These are phyloP conservation scores for Thalpophila matura DNA, from an alignment of 2,888 invertebrate genomes.

Conservation along the genomic window DNA sequence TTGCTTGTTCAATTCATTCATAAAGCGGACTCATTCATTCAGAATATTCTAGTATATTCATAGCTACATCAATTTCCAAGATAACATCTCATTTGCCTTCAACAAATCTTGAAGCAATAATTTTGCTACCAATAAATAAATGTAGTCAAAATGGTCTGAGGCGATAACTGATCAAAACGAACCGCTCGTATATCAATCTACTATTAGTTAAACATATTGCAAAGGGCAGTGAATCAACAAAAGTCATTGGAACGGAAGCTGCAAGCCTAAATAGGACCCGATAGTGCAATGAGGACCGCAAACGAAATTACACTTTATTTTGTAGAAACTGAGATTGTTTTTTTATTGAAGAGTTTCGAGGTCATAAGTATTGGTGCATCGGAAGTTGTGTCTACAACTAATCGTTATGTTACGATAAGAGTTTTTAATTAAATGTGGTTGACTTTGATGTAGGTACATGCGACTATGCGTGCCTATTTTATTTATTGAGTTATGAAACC, in stretches of 20 bases:
- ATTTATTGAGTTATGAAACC: no score
- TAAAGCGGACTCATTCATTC: background rate
- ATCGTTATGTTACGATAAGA: slow-evolving; percentile 28
- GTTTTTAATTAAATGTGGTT: slow-evolving; percentile 46
- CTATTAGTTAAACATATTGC: slow-evolving; percentile 46
- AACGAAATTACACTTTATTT: slow-evolving; percentile 6
- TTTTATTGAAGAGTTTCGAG: background rate
- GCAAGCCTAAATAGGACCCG: slow-evolving; percentile 60
- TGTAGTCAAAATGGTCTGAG: no score
- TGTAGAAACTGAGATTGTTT: background rate
- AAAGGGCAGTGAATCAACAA: slow-evolving; percentile 66
- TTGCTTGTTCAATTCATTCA: background rate
- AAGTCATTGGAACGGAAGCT: slow-evolving; percentile 84
- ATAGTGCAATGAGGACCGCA: slow-evolving; percentile 31
- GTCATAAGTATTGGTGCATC: slow-evolving; percentile 31
- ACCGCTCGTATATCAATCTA: slow-evolving; percentile 29
- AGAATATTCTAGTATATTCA: background rate
- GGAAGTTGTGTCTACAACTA: slow-evolving; percentile 48
- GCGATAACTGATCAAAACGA: slow-evolving; percentile 28
- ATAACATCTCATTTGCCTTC: slow-evolving; percentile 2
- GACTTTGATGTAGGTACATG: slow-evolving; percentile 35
- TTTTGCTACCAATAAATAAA: slow-evolving; percentile 25
- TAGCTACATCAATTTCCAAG: background rate
- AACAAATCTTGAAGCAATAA: slow-evolving; percentile 5
- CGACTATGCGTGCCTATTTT: no score